Conservation (phyloP, 2,797 vertebrate genomes). For the Philypnodon macrostomus region DNA sequence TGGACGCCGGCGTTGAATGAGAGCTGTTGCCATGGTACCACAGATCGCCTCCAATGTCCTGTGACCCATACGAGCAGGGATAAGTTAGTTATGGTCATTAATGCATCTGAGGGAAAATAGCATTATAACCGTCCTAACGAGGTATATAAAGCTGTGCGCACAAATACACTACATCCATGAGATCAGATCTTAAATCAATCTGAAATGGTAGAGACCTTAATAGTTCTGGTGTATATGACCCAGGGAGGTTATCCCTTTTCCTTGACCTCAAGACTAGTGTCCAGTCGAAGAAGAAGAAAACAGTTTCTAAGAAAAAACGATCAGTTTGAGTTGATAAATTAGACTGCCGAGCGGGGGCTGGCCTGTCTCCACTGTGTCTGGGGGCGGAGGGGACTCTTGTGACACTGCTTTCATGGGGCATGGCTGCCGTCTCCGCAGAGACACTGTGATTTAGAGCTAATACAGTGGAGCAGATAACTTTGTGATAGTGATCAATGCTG, state of each 20-base stretch:
- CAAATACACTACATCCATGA: not conserved
- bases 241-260: conserved; percentile 15
- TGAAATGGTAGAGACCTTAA: too few relatives aligned
- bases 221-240: not conserved
- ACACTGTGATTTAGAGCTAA: conserved; percentile 40
- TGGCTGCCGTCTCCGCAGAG: conserved; percentile 41
- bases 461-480: conserved; percentile 32
- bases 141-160: conserved; percentile 21
- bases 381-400: conserved; percentile 26
- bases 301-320: conserved; percentile 50
- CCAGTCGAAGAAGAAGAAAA: conserved; percentile 16
- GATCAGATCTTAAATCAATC: too few relatives aligned
- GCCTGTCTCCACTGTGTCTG: conserved; percentile 27
- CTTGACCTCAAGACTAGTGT: conserved; percentile 36
- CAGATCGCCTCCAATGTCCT: conserved; percentile 55
- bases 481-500: conserved; percentile 43
- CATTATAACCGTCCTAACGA: conserved; percentile 27
- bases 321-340: conserved; percentile 52
- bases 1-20: conserved; percentile 62
- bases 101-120: conserved; percentile 40
- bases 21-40: conserved; percentile 67
- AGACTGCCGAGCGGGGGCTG: conserved; percentile 34
- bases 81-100: conserved; percentile 69
- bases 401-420: conserved; percentile 48
- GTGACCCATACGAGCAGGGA: conserved; percentile 52